Conservation (phyloP, 2,113 vertebrate species). For the Ammodytes dubius region DNA sequence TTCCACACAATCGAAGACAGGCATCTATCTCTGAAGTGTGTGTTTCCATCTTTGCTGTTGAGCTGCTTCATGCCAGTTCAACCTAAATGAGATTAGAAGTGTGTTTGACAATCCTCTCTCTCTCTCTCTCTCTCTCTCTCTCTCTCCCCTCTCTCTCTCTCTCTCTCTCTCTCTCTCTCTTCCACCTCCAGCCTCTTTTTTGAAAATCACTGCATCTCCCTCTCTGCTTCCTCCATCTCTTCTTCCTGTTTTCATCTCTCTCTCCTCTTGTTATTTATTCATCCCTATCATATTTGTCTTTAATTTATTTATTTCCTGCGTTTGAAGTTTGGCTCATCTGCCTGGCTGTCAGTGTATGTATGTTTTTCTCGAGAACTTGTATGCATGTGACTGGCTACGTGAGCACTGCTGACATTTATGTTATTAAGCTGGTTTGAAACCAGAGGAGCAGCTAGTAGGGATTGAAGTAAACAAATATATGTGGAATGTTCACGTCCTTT, state of each 20-base stretch:
- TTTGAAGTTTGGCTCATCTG: constrained; percentile 79
- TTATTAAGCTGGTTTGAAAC: constrained; percentile 21
- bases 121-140: background rate
- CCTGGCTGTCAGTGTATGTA: constrained; percentile 68
- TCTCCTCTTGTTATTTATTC: constrained; percentile 74
- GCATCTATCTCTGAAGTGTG: constrained; percentile 20
- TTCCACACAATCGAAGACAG: background rate
- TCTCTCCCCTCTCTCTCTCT: background rate
- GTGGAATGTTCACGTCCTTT: constrained; percentile 40
- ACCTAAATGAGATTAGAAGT: constrained; percentile 42
- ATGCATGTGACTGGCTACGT: constrained; percentile 23
- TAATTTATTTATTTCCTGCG: constrained; percentile 78
- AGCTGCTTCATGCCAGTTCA: constrained; percentile 11
- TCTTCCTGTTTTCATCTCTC: constrained; percentile 70
- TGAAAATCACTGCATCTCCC: constrained; percentile 51
- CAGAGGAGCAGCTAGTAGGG: constrained; percentile 38
- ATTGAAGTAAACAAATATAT: constrained; percentile 61
- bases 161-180: background rate
- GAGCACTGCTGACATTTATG: constrained; percentile 48
- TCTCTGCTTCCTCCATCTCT: constrained; percentile 59
- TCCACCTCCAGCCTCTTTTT: constrained; percentile 60
- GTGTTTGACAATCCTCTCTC: constrained; percentile 27
- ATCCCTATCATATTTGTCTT: constrained; percentile 66
- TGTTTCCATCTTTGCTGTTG: constrained; percentile 3
- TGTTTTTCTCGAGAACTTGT: constrained; percentile 56